These are phyloP conservation scores for Limnephilus lunatus DNA, from an alignment of 2,888 invertebrate genomes.

Conservation along the genomic window DNA sequence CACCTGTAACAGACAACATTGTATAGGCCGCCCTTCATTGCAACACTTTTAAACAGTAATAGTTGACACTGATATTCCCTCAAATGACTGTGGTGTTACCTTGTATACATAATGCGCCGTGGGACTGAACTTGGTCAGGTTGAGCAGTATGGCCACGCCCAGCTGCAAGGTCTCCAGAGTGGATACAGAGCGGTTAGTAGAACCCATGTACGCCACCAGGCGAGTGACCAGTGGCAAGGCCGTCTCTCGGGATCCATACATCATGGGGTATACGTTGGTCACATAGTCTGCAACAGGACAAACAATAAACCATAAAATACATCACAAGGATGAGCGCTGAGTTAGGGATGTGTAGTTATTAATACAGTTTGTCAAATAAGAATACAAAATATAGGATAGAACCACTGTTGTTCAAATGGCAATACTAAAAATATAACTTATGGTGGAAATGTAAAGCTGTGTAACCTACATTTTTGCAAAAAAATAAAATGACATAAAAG, in stretches of 20 bases:
- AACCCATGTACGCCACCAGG: conserved; percentile 73
- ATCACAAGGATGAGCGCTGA: background rate
- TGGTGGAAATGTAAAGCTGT: no score
- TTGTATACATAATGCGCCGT: conserved; percentile 80
- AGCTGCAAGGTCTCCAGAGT: conserved; percentile 78
- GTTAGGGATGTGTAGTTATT: no score
- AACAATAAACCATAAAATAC: background rate
- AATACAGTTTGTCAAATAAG: no score
- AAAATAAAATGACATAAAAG: no score
- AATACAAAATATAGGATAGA: no score
- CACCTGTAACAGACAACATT: conserved; percentile 20
- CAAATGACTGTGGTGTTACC: conserved; percentile 69
- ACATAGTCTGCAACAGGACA: conserved; percentile 71
- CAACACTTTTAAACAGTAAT: background rate
- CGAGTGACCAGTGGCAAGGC: conserved; percentile 63
- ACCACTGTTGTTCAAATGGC: no score
- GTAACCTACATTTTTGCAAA: no score
- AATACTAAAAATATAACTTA: no score
- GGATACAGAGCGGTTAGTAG: conserved; percentile 79
- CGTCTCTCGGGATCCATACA: conserved; percentile 70
- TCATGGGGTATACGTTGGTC: conserved; percentile 75
- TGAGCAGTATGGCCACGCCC: conserved; percentile 80
- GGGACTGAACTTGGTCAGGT: conserved; percentile 80
- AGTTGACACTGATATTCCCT: background rate
- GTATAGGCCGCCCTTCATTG: background rate